Base-by-base conservation (phyloP, 2,113 vertebrate genomes). In the Raphicerus campestris region DNA sequence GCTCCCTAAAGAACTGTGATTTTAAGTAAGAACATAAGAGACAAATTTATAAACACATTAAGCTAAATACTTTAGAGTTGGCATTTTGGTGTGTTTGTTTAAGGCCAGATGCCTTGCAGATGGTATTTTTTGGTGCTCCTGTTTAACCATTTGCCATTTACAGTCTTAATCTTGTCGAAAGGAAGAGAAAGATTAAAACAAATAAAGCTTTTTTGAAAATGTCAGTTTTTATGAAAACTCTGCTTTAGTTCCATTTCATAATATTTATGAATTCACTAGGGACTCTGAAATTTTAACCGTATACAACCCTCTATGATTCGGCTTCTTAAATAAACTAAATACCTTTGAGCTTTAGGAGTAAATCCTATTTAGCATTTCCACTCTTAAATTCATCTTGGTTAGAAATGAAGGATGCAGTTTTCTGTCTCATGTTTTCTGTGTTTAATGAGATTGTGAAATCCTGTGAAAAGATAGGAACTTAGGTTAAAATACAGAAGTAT, bases 171-270 rank as follows among this genome's bases (percentile, higher is more conserved):
- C 99, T 97, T 99, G 98, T 99, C 98, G 99, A 99, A 99, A 98
- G 98, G 98, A 97, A 98, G 97, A 98, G 97, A 97, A 95, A 97
- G 98, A 99, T 99, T 99, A 99, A 99, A 99, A 99, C 98, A 98
- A 98, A 98, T 98, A 98, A 98, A 97, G 97, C 98, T 98, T 98
- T 99, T 99, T 99, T 99, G 97, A 98, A 99, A 99, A 99, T 99
- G 99, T 99, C 99, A 99, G 97, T 98, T 98, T 99, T 98, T 97
- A 99, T 98, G 98, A 99, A 98, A 99, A 98, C 97, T 97, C 97
- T 97, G 98, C 70, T 98, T 97, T 98, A 98, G 96, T 98, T 98
- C 97, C 98, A 83, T 97, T 98, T 98, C 96, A 97, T 98, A 98
- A 97, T 98, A 98, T 98, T 98, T 98, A 93, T 90, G 91, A 98